phyloP scores from a whole-genome alignment of 2,113 vertebrate genomes.

The Lepus europaeus region DNA sequence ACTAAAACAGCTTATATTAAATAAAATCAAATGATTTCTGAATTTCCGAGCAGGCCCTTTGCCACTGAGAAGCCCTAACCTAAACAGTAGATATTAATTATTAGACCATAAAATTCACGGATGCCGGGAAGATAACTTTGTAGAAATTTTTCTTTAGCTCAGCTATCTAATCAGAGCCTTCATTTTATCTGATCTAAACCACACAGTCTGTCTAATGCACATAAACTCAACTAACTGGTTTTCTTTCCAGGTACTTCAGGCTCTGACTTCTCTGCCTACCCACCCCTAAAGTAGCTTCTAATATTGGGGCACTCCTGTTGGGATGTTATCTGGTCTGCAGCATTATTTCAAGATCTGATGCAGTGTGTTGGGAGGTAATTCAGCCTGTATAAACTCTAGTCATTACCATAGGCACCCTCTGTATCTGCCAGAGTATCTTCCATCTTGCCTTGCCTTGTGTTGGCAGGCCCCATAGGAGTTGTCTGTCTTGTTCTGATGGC shows the following conservation, averaged over 20 bases:
- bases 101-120: background rate
- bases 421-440: background rate
- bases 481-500: background rate
- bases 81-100: background rate
- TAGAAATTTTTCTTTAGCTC: background rate
- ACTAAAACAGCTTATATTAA: background rate
- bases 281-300: background rate
- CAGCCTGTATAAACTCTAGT: background rate
- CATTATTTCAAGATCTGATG: background rate
- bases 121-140: background rate
- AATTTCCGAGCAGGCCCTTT: background rate
- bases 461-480: background rate
- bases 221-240: background rate
- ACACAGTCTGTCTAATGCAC: background rate
- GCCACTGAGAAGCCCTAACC: background rate
- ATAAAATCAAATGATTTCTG: background rate
- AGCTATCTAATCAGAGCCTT: constrained; percentile 2
- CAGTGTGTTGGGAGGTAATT: background rate
- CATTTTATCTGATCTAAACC: background rate
- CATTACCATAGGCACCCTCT: background rate
- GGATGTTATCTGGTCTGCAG: background rate
- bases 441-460: background rate
- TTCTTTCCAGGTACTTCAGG: background rate
- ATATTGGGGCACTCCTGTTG: background rate
- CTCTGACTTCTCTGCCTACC: background rate